These are phyloP conservation scores for Malacoraja senta DNA, from an alignment of 2,797 vertebrate genomes.

Conservation along the genomic window DNA sequence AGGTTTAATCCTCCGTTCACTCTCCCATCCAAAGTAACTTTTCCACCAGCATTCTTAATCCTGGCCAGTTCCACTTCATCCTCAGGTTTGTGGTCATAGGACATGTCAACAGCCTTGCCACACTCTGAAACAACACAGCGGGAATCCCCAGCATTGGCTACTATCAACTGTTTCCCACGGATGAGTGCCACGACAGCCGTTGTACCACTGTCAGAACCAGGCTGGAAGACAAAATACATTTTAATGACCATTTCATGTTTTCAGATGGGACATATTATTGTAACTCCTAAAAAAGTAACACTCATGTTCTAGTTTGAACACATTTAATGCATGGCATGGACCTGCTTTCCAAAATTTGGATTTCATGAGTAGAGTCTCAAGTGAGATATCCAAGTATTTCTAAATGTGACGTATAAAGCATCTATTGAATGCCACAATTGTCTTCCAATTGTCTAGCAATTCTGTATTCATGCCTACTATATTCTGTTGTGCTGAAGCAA, in stretches of 20 bases:
- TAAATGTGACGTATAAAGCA: too few species aligned
- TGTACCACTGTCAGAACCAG: constrained; percentile 93
- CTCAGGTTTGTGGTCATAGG: constrained; percentile 94
- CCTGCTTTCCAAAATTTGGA: not conserved
- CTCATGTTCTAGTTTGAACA: not conserved
- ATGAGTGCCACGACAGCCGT: constrained; percentile 92
- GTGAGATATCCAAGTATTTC: too few species aligned
- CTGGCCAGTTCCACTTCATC: constrained; percentile 89
- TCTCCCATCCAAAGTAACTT: constrained; percentile 94
- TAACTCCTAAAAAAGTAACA: not conserved
- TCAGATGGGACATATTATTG: not conserved
- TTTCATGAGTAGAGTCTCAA: not conserved
- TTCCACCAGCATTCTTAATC: constrained; percentile 95
- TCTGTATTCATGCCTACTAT: too few species aligned
- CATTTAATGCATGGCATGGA: not conserved
- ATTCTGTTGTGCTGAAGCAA: too few species aligned
- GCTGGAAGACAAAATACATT: constrained; percentile 56
- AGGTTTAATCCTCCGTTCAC: constrained; percentile 96
- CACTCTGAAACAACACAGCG: constrained; percentile 90
- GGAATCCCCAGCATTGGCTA: constrained; percentile 94
- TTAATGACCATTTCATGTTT: not conserved
- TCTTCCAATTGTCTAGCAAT: too few species aligned
- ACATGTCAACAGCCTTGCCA: constrained; percentile 92
- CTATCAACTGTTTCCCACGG: constrained; percentile 89
- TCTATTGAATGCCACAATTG: too few species aligned